phyloP scores from a whole-genome alignment of 2,113 vertebrate species.

The Sterrhoptilus dennistouni region DNA sequence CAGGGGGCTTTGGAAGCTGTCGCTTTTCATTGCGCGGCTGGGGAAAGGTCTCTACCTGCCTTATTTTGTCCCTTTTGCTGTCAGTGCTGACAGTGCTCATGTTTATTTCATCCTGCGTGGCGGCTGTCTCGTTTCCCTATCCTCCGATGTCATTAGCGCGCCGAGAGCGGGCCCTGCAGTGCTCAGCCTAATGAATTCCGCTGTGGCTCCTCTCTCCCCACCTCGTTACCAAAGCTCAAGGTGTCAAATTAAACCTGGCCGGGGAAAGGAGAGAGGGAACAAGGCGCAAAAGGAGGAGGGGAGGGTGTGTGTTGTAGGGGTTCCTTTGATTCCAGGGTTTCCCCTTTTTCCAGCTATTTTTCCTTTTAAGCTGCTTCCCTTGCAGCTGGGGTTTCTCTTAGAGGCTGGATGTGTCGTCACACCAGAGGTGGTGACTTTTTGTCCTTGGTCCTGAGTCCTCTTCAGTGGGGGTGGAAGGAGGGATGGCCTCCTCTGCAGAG shows the following conservation, averaged over 20 bases:
- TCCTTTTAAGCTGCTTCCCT: background rate
- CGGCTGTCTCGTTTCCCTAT: conserved; percentile 91
- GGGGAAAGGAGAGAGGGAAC: conserved; percentile 71
- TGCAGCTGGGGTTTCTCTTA: background rate
- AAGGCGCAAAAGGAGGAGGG: background rate
- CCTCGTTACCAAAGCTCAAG: conserved; percentile 93
- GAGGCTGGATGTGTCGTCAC: background rate
- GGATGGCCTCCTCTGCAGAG: background rate
- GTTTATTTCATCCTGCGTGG: conserved; percentile 96
- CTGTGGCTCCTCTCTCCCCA: conserved; percentile 85
- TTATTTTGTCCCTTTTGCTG: conserved; percentile 87
- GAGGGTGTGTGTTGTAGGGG: background rate
- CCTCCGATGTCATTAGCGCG: conserved; percentile 95
- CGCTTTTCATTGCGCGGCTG: conserved; percentile 80
- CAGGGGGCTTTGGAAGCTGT: conserved; percentile 72
- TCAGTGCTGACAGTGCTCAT: conserved; percentile 95
- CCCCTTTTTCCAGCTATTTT: background rate
- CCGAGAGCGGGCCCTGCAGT: conserved; percentile 89
- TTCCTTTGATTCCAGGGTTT: background rate
- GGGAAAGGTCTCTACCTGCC: conserved; percentile 87
- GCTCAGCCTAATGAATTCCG: conserved; percentile 95
- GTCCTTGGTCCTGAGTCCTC: background rate
- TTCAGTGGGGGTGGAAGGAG: background rate
- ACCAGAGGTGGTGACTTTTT: background rate
- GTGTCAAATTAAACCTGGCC: conserved; percentile 97